These are phyloP conservation scores for Anastrepha obliqua DNA, from an alignment of 1,140 invertebrate species.

Conservation along the genomic window DNA sequence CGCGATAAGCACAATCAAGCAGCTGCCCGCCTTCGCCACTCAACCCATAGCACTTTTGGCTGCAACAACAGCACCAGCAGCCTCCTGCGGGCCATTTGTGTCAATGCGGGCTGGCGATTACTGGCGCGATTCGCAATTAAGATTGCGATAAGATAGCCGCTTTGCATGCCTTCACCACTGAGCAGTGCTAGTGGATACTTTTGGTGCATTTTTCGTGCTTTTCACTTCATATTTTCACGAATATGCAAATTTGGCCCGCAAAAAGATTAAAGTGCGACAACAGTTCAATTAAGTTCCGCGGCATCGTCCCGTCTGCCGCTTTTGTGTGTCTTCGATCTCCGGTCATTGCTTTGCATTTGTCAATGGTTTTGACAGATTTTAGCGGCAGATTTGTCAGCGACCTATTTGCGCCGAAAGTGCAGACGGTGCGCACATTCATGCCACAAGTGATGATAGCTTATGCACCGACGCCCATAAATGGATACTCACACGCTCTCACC, in stretches of 20 bases:
- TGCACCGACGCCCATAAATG: not conserved
- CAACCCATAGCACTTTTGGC: not conserved
- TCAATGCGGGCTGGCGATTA: slow-evolving; percentile 36
- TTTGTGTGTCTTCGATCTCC: not conserved
- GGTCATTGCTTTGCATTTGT: not conserved
- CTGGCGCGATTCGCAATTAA: slow-evolving; percentile 26
- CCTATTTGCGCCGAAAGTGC: not conserved
- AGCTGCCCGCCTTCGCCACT: not conserved
- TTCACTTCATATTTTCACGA: not conserved
- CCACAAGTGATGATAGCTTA: not conserved
- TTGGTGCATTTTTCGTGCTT: slow-evolving; percentile 10
- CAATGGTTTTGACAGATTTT: slow-evolving; percentile 42
- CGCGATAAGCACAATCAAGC: not conserved
- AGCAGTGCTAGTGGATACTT: not conserved
- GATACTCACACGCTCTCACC: not conserved
- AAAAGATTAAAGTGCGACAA: slow-evolving; percentile 34
- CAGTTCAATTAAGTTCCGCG: slow-evolving; percentile 42
- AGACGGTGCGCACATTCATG: not conserved
- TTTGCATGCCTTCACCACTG: not conserved
- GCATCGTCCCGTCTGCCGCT: not conserved
- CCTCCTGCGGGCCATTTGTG: slow-evolving; percentile 33
- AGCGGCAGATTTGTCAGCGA: slow-evolving; percentile 26
- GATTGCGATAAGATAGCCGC: slow-evolving; percentile 39
- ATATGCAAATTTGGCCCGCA: slow-evolving; percentile 37
- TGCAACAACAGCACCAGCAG: not conserved